Percentiles rank a stretch among this genome's conserved stretches.
Evolutionary conservation across 1,140 invertebrate genomes (phyloP).

Genomic region (Drosophila baimaii): DNA sequence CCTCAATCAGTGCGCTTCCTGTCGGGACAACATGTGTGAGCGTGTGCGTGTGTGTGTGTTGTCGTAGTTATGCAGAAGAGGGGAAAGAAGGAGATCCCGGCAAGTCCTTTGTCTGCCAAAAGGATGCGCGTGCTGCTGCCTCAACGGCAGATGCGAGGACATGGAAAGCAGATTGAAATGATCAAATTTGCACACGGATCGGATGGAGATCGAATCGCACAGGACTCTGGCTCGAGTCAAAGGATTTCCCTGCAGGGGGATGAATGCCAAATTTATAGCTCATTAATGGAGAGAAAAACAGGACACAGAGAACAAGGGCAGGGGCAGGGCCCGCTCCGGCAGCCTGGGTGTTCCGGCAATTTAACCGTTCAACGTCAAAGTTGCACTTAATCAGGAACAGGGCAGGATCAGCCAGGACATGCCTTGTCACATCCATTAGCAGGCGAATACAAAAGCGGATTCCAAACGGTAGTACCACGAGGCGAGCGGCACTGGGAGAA

Average conservation of each 20-base stretch:
- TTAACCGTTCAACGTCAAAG: slow-evolving; percentile 61
- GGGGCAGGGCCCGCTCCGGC: slow-evolving; percentile 26
- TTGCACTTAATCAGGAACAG: slow-evolving; percentile 68
- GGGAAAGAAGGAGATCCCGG: slow-evolving; percentile 6
- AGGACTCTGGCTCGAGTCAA: slow-evolving; percentile 42
- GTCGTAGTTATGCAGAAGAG: slow-evolving; percentile 15
- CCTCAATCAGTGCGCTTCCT: slow-evolving; percentile 81
- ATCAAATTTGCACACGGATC: slow-evolving; percentile 70
- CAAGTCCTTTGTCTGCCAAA: slow-evolving; percentile 58
- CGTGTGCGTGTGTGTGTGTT: slow-evolving; percentile 38
- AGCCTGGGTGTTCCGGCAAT: slow-evolving; percentile 63
- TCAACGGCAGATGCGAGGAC: slow-evolving; percentile 58
- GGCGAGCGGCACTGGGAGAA: slow-evolving; percentile 1
- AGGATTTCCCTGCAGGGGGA: slow-evolving; percentile 42
- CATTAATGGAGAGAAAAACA: slow-evolving; percentile 25
- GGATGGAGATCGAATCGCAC: slow-evolving; percentile 28
- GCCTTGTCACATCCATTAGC: slow-evolving; percentile 45
- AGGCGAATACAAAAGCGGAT: slow-evolving; percentile 30
- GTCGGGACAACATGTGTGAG: slow-evolving; percentile 62
- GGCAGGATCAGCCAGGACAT: slow-evolving; percentile 42
- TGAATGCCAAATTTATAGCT: slow-evolving; percentile 49
- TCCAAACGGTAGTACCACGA: not conserved
- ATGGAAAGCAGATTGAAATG: slow-evolving; percentile 51
- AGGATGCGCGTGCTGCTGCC: slow-evolving; percentile 70
- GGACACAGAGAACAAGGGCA: not conserved